Conservation (phyloP, 2,113 vertebrate species). For the Corythornis vintsioides region DNA sequence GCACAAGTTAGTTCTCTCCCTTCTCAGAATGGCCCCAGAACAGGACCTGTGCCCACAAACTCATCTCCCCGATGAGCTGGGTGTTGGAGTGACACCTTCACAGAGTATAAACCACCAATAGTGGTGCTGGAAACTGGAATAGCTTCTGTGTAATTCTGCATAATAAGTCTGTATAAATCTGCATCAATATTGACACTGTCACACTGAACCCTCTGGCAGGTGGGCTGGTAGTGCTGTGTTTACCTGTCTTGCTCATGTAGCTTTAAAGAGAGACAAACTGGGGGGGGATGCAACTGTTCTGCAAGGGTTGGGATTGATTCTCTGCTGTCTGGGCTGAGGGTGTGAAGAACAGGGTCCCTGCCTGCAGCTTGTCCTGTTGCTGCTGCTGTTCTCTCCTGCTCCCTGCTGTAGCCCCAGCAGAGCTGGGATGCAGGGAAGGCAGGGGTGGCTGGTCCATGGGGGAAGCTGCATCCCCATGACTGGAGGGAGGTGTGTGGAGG, state of each 20-base stretch:
- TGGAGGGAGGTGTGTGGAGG: not conserved
- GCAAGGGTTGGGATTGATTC: not conserved
- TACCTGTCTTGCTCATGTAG: not conserved
- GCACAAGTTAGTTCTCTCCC: not conserved
- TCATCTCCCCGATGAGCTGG: not conserved
- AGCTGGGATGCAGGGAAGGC: not conserved
- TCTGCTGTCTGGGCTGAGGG: not conserved
- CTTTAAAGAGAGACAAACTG: not conserved
- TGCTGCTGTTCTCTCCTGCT: rapidly evolving
- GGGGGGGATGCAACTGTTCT: rapidly evolving
- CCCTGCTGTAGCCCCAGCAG: not conserved
- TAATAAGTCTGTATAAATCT: not conserved
- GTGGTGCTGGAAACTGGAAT: not conserved
- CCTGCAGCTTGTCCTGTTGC: not conserved
- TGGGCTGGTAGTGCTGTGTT: not conserved
- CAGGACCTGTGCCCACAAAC: not conserved
- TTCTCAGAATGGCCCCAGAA: not conserved
- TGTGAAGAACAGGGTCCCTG: not conserved
- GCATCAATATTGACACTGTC: not conserved
- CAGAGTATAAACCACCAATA: rapidly evolving
- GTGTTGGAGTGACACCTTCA: not conserved
- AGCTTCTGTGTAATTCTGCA: not conserved
- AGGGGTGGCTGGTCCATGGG: rapidly evolving
- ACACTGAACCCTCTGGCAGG: not conserved
- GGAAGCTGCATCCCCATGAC: rapidly evolving